Conservation (phyloP, 23 tunicate genomes). For the Trididemnum clinides region DNA sequence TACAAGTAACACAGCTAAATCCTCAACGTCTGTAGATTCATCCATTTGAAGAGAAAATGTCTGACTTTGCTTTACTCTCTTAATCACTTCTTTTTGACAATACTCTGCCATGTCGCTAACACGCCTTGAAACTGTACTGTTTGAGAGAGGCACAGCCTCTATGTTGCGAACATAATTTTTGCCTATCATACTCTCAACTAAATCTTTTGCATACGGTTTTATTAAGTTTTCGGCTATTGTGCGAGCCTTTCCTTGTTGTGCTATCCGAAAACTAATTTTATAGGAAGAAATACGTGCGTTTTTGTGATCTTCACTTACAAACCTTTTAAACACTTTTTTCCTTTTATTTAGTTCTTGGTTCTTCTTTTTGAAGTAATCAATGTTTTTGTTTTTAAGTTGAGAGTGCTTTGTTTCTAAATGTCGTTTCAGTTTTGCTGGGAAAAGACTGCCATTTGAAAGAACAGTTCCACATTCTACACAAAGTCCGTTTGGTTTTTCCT, state of each 20-base stretch:
- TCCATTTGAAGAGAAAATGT: conserved; percentile 36
- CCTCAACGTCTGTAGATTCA: conserved; percentile 28
- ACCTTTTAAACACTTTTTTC: conserved; percentile 20
- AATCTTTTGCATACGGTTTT: conserved; percentile 14
- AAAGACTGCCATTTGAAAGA: conserved; percentile 27
- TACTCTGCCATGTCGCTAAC: conserved; percentile 29
- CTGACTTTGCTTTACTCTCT: conserved; percentile 30
- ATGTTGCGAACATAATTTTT: conserved; percentile 21
- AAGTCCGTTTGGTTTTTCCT: conserved; percentile 25
- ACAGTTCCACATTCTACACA: conserved; percentile 32
- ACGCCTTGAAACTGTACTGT: conserved; percentile 33
- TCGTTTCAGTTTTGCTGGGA: conserved; percentile 25
- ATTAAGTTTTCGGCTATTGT: conserved; percentile 25
- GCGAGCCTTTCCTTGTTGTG: conserved; percentile 5
- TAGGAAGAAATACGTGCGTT: conserved; percentile 30
- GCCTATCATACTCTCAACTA: conserved; percentile 15
- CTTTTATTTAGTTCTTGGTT: conserved; percentile 30
- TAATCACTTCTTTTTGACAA: conserved; percentile 32
- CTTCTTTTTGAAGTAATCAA: conserved; percentile 30
- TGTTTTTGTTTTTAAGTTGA: conserved; percentile 20
- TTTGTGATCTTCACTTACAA: conserved; percentile 21
- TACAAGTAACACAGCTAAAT: conserved; percentile 21
- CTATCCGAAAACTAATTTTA: not conserved
- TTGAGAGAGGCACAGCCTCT: conserved; percentile 35
- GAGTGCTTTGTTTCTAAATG: conserved; percentile 27